phyloP scores from a whole-genome alignment of 2,113 vertebrate species.

The Pterophyllum scalare region DNA sequence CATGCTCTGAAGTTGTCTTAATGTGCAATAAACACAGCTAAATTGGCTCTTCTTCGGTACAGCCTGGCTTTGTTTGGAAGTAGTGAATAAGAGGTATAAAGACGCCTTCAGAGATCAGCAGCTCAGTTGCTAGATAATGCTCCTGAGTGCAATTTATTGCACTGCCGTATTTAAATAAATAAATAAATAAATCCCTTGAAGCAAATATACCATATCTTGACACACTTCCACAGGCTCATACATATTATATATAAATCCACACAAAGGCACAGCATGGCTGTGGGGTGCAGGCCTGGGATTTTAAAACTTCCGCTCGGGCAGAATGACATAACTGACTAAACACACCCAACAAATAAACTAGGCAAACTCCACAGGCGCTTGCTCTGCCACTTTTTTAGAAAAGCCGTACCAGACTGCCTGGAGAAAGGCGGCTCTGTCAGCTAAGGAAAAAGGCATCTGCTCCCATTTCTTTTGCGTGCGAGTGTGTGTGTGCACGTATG shows the following conservation, averaged over 20 bases:
- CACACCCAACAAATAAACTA: conserved; percentile 36
- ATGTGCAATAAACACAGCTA: conserved; percentile 61
- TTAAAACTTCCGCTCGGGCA: conserved; percentile 31
- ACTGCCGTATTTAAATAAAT: conserved; percentile 9
- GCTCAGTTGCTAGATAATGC: conserved; percentile 41
- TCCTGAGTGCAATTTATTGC: conserved; percentile 67
- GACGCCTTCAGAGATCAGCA: conserved; percentile 35
- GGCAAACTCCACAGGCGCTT: conserved; percentile 40
- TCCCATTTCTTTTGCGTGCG: conserved; percentile 33
- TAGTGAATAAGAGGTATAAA: conserved; percentile 48
- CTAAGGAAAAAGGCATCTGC: conserved; percentile 67
- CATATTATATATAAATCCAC: neutral
- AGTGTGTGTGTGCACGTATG: conserved; percentile 10
- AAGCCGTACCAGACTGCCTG: conserved; percentile 43
- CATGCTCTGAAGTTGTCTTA: conserved; percentile 19
- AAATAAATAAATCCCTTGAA: conserved; percentile 24
- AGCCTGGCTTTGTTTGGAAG: conserved; percentile 44
- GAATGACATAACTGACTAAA: conserved; percentile 48
- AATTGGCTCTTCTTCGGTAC: conserved; percentile 53
- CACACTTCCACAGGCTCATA: conserved; percentile 30
- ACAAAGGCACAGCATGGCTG: conserved; percentile 1
- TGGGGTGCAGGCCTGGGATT: conserved; percentile 13
- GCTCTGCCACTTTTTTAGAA: conserved; percentile 37
- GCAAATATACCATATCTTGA: conserved; percentile 8
- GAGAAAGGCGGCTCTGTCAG: conserved; percentile 33